phyloP scores from a whole-genome alignment of 2,113 vertebrate species.

The Catharus bicknelli region DNA sequence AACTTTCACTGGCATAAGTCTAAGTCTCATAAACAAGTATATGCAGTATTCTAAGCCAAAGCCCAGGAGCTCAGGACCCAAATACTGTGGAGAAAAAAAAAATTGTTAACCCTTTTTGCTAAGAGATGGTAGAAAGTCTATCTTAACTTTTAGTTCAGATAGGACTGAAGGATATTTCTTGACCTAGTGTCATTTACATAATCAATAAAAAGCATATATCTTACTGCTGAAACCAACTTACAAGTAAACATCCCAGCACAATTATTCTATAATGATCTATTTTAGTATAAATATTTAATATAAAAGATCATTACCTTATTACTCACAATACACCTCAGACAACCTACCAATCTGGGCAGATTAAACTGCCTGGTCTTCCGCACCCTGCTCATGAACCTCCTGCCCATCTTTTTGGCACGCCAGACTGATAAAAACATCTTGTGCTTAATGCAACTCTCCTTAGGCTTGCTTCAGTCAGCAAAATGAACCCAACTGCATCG shows the following conservation, averaged over 20 bases:
- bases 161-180: background rate
- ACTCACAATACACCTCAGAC: background rate
- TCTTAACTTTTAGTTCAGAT: background rate
- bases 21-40: background rate
- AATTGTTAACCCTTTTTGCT: background rate
- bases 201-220: background rate
- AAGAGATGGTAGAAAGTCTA: background rate
- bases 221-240: background rate
- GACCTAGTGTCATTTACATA: background rate
- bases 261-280: background rate
- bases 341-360: slow-evolving; percentile 80
- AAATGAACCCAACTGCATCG: background rate
- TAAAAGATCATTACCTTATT: background rate
- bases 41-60: background rate
- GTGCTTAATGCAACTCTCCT: background rate
- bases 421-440: slow-evolving; percentile 83
- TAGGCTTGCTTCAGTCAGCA: slow-evolving; percentile 8
- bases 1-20: background rate
- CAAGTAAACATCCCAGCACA: background rate
- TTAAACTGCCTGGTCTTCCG: slow-evolving; percentile 78
- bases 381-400: slow-evolving; percentile 81
- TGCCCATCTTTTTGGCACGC: slow-evolving; percentile 82
- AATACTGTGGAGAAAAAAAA: background rate
- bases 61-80: background rate
- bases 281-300: background rate